Percentiles rank a stretch among this genome's conserved stretches.
phyloP scores from a whole-genome alignment of 2,888 invertebrate genomes.

The Melanchra persicariae region DNA sequence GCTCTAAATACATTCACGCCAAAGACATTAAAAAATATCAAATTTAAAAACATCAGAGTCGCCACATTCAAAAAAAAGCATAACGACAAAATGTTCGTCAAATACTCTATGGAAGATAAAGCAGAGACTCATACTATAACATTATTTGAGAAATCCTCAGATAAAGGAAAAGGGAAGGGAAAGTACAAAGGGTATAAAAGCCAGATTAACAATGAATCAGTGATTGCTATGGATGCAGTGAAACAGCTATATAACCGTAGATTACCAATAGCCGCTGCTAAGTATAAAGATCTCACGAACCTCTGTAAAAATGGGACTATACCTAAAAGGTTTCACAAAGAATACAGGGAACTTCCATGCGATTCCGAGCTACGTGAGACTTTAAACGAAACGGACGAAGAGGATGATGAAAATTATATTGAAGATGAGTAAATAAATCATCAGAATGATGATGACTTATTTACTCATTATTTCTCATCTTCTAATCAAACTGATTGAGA shows the following conservation, averaged over 20 bases:
- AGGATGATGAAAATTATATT: background rate
- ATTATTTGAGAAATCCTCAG: background rate
- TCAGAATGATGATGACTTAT: background rate
- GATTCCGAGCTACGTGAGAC: background rate
- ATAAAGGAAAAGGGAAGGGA: background rate
- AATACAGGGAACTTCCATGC: conserved; percentile 4
- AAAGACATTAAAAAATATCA: conserved; percentile 15
- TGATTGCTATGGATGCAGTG: conserved; percentile 8
- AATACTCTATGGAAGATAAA: too few relatives aligned
- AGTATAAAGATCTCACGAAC: conserved; percentile 1
- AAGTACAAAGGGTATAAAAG: background rate
- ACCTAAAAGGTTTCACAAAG: conserved; percentile 3
- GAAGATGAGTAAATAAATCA: background rate
- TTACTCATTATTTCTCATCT: background rate
- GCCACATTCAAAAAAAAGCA: conserved; percentile 2
- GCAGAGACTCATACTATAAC: too few relatives aligned
- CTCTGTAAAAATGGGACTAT: background rate
- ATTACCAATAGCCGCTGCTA: conserved; percentile 19
- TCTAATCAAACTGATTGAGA: too few relatives aligned
- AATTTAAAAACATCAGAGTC: conserved; percentile 6
- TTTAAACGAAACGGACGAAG: conserved; percentile 1
- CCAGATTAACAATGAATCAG: conserved; percentile 6
- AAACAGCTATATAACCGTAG: conserved; percentile 20
- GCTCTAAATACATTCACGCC: conserved; percentile 19
- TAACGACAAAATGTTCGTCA: too few relatives aligned